Evolutionary conservation across 2,888 invertebrate species (phyloP), one percentile per base, ranked within the genome.

Genomic region (Phalera bucephala): DNA sequence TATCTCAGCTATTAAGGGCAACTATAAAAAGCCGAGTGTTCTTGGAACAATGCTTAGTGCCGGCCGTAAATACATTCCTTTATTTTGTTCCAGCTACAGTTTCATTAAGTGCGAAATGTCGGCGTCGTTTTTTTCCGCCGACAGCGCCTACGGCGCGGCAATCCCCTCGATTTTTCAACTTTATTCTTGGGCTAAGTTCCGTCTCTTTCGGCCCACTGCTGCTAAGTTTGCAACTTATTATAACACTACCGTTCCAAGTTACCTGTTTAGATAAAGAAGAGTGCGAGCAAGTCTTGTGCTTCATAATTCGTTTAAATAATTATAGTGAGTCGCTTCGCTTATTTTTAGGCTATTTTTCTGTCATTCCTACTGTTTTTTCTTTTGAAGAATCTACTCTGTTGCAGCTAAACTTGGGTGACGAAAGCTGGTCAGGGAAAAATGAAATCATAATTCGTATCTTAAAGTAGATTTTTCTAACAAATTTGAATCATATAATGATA

Each of bases 61-160:
- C 60, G 71, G 66, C 58, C 66, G 79, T 81, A 80, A 87, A 84
- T 78, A 76, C 73, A 69, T 72, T 81, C 78, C 73, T 83, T 82
- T 83, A 84, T 86, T 83, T 81, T 80, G 75, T 83, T 85, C 79
- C 76, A 61, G 79, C 75, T 71, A 84, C 86, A 81, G 85, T 86
- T 88, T 87, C 85, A 87, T 87, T 88, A 87, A 82, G 86, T 87
- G 86, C 83, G 80, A 86, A 80, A 80, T 82, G 86, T 79, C 65
- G 64, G 77, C 72, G 75, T 78, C 76, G 79, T 81, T 84, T 85
- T 81, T 82, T 77, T 70, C 69, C 65, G 66, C 74, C 79, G 75
- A 69, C 53, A 57, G 41, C 75, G 77, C 79, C 75, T 72, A 76
- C 68, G 69, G 74, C 72, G 63, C 66, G 54, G 64, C 77, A 80